These are phyloP conservation scores for Apogon hyalosoma DNA, from an alignment of 2,797 vertebrate species.

Conservation along the genomic window DNA sequence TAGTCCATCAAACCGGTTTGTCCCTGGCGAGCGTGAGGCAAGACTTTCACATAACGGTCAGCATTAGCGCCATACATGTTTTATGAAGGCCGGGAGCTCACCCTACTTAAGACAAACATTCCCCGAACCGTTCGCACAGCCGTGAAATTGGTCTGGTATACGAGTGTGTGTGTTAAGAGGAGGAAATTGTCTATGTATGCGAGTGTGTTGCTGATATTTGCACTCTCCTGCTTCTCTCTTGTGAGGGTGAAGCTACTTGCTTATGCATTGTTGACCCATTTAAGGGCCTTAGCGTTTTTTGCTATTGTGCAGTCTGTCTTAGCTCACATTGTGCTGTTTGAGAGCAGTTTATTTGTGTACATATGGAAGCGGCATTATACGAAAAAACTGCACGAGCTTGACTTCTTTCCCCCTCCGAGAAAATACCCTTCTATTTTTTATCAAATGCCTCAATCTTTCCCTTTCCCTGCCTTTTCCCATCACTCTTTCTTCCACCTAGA, in stretches of 20 bases:
- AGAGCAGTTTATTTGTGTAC: slow-evolving; percentile 26
- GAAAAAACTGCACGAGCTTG: neutral
- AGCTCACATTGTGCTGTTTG: slow-evolving; percentile 14
- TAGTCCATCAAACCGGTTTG: slow-evolving; percentile 52
- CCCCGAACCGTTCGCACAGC: slow-evolving; percentile 8
- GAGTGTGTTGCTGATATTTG: slow-evolving; percentile 58
- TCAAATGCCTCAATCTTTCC: no score
- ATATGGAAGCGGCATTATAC: neutral
- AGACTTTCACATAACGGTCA: slow-evolving; percentile 45
- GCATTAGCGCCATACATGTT: slow-evolving; percentile 73
- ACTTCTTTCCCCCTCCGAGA: neutral
- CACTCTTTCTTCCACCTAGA: neutral
- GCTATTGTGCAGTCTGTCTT: slow-evolving; percentile 35
- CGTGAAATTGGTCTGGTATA: slow-evolving; percentile 37
- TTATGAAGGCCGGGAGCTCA: slow-evolving; percentile 62
- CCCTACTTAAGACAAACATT: slow-evolving; percentile 55
- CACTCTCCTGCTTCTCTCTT: slow-evolving; percentile 39
- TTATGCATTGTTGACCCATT: slow-evolving; percentile 77
- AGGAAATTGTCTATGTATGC: slow-evolving; percentile 14
- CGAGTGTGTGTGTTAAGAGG: slow-evolving; percentile 8
- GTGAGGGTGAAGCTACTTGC: slow-evolving; percentile 56
- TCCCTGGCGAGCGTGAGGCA: slow-evolving; percentile 50
- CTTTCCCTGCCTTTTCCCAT: slow-evolving; percentile 1
- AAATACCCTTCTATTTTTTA: slow-evolving; percentile 10
- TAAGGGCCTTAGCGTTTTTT: slow-evolving; percentile 38